Base-by-base conservation (phyloP, 2,113 vertebrate genomes). In the Tragelaphus strepsiceros region DNA sequence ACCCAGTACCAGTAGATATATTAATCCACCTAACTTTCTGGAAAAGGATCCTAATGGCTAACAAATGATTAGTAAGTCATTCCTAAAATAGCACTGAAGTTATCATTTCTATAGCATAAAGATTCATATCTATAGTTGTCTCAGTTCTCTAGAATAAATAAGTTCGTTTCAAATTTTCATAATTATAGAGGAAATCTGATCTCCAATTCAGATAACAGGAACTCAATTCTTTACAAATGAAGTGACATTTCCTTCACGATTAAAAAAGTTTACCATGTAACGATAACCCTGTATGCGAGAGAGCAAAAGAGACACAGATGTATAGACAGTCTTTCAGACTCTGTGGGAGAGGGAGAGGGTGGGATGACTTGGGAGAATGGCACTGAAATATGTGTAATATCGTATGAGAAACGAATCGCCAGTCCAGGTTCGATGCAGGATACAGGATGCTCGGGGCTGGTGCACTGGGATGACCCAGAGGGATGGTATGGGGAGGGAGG, bases 11-110 rank as follows among this genome's bases (percentile, higher is more conserved):
- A 93, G 16, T 58, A 21, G n/a, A 28, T 82, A 11, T 8, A n/a
- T 67, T 92, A 78, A 91, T 54, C n/a, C n/a, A 83, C 13, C 46
- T 54, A 83, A 56, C 88, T 94, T 93, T 97, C 43, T 83, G 78
- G 28, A 91, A 88, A 56, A 88, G 5, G 26, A 30, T 51, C 87
- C 6, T 17, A 26, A 56, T 53, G 35, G 15, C 82, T 91, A 74
- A 91, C 46, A 93, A 78, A 58, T 35, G 17, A 53, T 67, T 74
- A 84, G 17, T 87, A 83, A 93, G 78, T 89, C 86, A 51, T 92
- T 96, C 21, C 21, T 61, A 56, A 94, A 85, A 78, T 67, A 51
- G n/a, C 39, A 56, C 14, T 6, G 39, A 93, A 13, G 12, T 6
- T 94, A 39, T 17, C 28, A 30, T 86, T 88, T 89, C 22, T 58